A percentile compares a stretch with the other conserved stretches of the same genome.
phyloP scores from a whole-genome alignment of 2,113 vertebrate species.

The Phalacrocorax carbo region DNA sequence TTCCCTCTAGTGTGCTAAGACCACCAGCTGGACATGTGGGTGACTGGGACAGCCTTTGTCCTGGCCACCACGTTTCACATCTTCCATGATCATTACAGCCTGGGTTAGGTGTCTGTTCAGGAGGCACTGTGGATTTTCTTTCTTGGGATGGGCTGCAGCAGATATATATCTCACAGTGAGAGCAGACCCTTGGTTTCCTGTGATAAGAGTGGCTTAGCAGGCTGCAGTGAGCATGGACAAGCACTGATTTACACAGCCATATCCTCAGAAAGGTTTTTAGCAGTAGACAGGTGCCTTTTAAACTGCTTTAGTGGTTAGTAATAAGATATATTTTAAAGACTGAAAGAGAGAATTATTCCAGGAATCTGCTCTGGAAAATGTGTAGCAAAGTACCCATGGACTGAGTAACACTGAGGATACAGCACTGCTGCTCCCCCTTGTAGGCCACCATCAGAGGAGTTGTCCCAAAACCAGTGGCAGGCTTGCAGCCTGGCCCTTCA shows the following conservation, averaged over 20 bases:
- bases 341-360: background rate
- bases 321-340: background rate
- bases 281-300: background rate
- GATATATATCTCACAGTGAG: slow-evolving; percentile 1
- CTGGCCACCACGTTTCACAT: background rate
- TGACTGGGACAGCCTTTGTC: background rate
- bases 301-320: background rate
- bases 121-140: slow-evolving; percentile 27
- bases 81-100: background rate
- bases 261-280: background rate
- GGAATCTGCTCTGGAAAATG: background rate
- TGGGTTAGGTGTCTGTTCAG: slow-evolving; percentile 24
- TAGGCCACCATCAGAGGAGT: background rate
- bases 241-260: background rate
- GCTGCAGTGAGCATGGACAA: background rate
- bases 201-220: background rate
- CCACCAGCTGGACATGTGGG: background rate
- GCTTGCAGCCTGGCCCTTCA: background rate
- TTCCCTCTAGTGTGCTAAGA: background rate
- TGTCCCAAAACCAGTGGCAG: background rate
- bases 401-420: background rate
- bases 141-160: slow-evolving; percentile 27
- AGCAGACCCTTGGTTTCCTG: slow-evolving; percentile 43
- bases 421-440: background rate
- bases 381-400: background rate